Evolutionary conservation across 1,140 invertebrate species (phyloP).

Genomic region (Drosophila cardini): DNA sequence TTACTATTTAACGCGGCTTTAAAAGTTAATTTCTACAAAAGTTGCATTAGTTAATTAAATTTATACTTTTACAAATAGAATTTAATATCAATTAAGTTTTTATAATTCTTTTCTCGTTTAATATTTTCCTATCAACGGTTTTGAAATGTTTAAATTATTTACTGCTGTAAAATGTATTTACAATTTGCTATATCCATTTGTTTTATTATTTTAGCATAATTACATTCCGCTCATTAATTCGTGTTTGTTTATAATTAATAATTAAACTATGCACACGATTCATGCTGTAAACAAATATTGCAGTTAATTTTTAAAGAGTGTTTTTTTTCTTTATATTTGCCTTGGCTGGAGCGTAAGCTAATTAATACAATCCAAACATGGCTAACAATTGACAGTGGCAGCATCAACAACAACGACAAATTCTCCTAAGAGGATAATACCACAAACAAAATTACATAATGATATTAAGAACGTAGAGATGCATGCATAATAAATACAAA

Average conservation of each 20-base stretch:
- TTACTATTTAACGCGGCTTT: too few species aligned
- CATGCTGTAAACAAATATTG: conserved; percentile 8
- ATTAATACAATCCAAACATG: conserved; percentile 31
- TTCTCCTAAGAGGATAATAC: conserved; percentile 53
- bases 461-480: conserved; percentile 40
- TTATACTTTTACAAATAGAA: too few species aligned
- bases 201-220: neutral
- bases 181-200: neutral
- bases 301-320: conserved; percentile 4
- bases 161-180: neutral
- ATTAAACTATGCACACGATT: conserved; percentile 2
- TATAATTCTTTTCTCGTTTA: neutral
- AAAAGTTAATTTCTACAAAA: too few species aligned
- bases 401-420: conserved; percentile 14
- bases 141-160: conserved; percentile 4
- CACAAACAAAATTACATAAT: conserved; percentile 72
- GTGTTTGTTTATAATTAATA: conserved; percentile 8
- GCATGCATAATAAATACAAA: conserved; percentile 63
- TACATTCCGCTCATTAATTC: neutral
- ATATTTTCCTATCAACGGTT: neutral
- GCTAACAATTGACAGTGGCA: conserved; percentile 5
- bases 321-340: conserved; percentile 1
- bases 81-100: neutral
- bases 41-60: too few species aligned
- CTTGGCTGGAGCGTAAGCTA: conserved; percentile 31